Conservation (phyloP, 2,888 invertebrate genomes). For the Drosophila longiperda region DNA sequence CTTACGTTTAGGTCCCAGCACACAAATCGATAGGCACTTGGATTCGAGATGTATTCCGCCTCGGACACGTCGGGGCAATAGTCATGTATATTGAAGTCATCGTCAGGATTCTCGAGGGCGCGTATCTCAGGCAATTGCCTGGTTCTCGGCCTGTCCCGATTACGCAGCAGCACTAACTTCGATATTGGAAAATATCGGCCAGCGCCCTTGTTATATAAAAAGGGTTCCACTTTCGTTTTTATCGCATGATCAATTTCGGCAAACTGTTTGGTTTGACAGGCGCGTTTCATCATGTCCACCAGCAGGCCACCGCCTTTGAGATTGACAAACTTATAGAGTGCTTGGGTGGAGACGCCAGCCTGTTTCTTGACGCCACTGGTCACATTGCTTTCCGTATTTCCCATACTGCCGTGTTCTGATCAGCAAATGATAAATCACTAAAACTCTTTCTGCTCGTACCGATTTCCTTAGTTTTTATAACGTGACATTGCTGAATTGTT, state of each 20-base stretch:
- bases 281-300: constrained; percentile 96
- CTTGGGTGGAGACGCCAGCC: constrained; percentile 93
- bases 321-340: constrained; percentile 95
- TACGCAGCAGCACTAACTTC: constrained; percentile 93
- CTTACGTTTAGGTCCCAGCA: constrained; percentile 94
- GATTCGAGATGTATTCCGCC: constrained; percentile 88
- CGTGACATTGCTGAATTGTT: constrained; percentile 59
- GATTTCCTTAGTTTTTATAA: constrained; percentile 39
- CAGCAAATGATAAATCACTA: constrained; percentile 3
- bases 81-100: constrained; percentile 93
- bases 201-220: constrained; percentile 96
- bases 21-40: constrained; percentile 91
- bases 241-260: constrained; percentile 97
- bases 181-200: constrained; percentile 96
- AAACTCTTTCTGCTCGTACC: constrained; percentile 9
- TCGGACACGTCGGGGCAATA: constrained; percentile 89
- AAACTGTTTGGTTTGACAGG: constrained; percentile 94
- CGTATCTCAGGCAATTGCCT: constrained; percentile 92
- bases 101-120: constrained; percentile 93
- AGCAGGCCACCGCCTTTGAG: constrained; percentile 97
- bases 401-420: constrained; percentile 85
- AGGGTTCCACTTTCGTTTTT: constrained; percentile 95
- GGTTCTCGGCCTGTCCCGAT: constrained; percentile 92
- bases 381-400: constrained; percentile 95
- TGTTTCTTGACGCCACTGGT: constrained; percentile 98